Evolutionary conservation across 2,888 invertebrate genomes (phyloP).

Genomic region (Micoletzkya japonica): DNA sequence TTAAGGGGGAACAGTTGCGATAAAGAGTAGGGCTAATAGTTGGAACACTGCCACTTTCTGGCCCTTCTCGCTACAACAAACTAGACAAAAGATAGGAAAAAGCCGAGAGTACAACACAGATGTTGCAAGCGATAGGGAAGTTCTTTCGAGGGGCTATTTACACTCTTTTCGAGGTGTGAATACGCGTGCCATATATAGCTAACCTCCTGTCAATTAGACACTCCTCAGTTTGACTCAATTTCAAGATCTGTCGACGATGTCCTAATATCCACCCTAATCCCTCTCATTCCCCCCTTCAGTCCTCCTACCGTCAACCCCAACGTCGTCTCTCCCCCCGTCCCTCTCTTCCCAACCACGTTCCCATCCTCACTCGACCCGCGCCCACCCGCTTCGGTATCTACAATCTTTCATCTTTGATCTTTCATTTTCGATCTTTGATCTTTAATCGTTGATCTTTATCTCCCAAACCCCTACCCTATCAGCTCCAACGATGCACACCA

Average conservation of each 20-base stretch:
- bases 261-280: not conserved
- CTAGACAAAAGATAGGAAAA: no score
- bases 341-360: constrained; percentile 4
- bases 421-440: not conserved
- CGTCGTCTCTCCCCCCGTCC: not conserved
- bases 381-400: constrained; percentile 1
- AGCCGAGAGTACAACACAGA: no score
- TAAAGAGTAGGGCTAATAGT: no score
- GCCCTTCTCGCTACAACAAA: no score
- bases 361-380: constrained; percentile 9
- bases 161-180: no score
- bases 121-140: no score
- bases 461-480: not conserved
- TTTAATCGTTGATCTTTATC: not conserved
- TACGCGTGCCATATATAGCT: no score
- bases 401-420: not conserved
- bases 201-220: not conserved
- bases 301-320: constrained; percentile 13
- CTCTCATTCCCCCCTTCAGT: not conserved
- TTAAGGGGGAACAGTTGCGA: no score
- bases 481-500: not conserved
- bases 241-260: not conserved
- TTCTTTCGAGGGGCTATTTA: no score
- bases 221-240: not conserved
- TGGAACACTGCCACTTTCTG: no score